Evolutionary conservation across 1,140 invertebrate species (phyloP), one percentile per base, ranked within the genome.

Genomic region (Pachyrhynchus sulphureomaculatus): DNA sequence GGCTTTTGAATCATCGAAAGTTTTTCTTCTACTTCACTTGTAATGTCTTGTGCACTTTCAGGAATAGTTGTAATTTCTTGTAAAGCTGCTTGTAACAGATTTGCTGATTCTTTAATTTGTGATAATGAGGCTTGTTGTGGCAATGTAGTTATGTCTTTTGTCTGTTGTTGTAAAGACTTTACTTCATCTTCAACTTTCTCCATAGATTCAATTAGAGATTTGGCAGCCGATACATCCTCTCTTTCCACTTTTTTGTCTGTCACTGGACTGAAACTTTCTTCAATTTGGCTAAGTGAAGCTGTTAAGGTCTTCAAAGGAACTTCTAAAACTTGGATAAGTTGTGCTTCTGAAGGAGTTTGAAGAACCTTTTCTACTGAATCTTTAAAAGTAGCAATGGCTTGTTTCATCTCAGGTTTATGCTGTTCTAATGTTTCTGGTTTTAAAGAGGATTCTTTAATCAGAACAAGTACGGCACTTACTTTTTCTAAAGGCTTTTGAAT

Each of bases 321-420:
- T 39, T 58, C 18, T 17, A 64, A 24, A 20, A 51, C 29, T 42
- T 63, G 13, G 6, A 42, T 20, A 20, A 6, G 26, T 39, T 64
- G 23, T 0, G 23, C 1, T 63, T 12, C 17, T n/a, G 41, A 29
- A 4, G 24, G 13, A 20, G 29, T 13, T 18, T 47, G 36, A 13
- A 47, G 0, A 42, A 57, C 10, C 20, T 17, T 41, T 36, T 52
- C 24, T 9, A 62, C 42, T n/a, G 37, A 32, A 51, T 55, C 13
- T 37, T 57, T 65, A 18, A 62, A 18, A 8, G 0, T 9, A 17
- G 20, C 26, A 5, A 53, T 18, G 10, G 37, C 48, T 42, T 60
- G 34, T 23, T 52, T 42, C 18, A 60, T 18, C 49, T 48, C 45
- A 15, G 39, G 9, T 17, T n/a, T 37, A 10, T 49, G 8, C 24